Conservation (phyloP, 2,797 vertebrate genomes). For the Crocodylus rhombifer region DNA sequence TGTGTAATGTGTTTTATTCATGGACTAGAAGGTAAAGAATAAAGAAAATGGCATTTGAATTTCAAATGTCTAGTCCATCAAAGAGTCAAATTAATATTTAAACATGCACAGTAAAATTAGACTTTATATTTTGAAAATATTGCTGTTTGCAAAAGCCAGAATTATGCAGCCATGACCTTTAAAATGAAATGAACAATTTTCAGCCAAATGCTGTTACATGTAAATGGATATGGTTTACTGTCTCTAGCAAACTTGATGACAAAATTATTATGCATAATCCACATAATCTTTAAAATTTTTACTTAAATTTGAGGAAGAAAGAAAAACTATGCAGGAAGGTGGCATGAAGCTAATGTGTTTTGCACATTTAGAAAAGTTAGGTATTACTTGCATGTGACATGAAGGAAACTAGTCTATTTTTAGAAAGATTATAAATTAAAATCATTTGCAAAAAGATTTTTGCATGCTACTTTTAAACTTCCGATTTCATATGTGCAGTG, state of each 20-base stretch:
- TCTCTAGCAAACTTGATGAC: constrained; percentile 1
- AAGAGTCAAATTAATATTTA: constrained; percentile 72
- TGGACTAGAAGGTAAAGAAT: constrained; percentile 61
- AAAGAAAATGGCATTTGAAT: constrained; percentile 71
- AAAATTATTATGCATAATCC: background rate
- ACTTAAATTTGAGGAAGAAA: background rate
- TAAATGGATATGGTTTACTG: constrained; percentile 16
- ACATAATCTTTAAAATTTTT: background rate
- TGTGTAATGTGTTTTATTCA: constrained; percentile 19
- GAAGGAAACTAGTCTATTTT: fast-evolving
- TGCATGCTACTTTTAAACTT: background rate
- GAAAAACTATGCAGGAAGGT: background rate
- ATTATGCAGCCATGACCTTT: constrained; percentile 63
- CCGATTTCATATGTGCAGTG: background rate
- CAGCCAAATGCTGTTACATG: constrained; percentile 34
- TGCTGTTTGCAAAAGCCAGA: constrained; percentile 64
- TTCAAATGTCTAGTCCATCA: constrained; percentile 69
- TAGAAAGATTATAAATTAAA: background rate
- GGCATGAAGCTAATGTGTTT: background rate
- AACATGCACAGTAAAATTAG: constrained; percentile 72
- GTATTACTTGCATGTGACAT: background rate
- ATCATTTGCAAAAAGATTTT: background rate
- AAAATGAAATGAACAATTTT: constrained; percentile 51
- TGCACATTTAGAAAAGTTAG: background rate
- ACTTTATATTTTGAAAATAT: constrained; percentile 65